phyloP scores from a whole-genome alignment of 2,888 invertebrate genomes.

The Apamea monoglypha region DNA sequence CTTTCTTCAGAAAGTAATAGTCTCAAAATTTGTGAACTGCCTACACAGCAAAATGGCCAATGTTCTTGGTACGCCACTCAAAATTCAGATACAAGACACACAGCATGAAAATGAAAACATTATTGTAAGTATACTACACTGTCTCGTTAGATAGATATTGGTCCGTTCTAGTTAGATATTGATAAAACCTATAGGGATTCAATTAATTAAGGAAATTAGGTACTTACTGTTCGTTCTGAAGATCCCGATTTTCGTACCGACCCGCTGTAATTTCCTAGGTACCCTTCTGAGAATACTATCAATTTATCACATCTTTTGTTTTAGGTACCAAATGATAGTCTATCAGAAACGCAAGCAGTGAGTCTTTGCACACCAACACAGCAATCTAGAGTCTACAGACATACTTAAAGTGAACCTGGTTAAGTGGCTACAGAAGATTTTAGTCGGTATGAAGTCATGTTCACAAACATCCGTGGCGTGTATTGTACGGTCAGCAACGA shows the following conservation, averaged over 20 bases:
- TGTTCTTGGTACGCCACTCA: slow-evolving; percentile 75
- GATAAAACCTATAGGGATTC: neutral
- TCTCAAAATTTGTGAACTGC: slow-evolving; percentile 77
- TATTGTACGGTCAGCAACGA: neutral
- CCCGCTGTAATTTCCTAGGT: neutral
- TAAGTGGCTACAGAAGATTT: neutral
- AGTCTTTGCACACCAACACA: slow-evolving; percentile 87
- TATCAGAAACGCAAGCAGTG: slow-evolving; percentile 79
- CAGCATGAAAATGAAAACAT: slow-evolving; percentile 40
- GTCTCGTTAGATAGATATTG: neutral
- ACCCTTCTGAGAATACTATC: neutral
- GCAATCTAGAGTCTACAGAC: slow-evolving; percentile 19
- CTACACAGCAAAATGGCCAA: slow-evolving; percentile 77
- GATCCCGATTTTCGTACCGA: neutral
- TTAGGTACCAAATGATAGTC: slow-evolving; percentile 69
- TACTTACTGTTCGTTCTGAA: neutral
- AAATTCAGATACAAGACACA: slow-evolving; percentile 67
- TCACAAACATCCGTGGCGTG: neutral
- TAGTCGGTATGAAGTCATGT: neutral
- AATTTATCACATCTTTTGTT: slow-evolving; percentile 52
- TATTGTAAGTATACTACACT: slow-evolving; percentile 34
- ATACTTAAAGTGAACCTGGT: neutral
- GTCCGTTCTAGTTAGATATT: neutral
- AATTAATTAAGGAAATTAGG: neutral
- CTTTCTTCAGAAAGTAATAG: slow-evolving; percentile 72